These are phyloP conservation scores for Cephalotes varians DNA, from an alignment of 2,888 invertebrate species.

Conservation along the genomic window DNA sequence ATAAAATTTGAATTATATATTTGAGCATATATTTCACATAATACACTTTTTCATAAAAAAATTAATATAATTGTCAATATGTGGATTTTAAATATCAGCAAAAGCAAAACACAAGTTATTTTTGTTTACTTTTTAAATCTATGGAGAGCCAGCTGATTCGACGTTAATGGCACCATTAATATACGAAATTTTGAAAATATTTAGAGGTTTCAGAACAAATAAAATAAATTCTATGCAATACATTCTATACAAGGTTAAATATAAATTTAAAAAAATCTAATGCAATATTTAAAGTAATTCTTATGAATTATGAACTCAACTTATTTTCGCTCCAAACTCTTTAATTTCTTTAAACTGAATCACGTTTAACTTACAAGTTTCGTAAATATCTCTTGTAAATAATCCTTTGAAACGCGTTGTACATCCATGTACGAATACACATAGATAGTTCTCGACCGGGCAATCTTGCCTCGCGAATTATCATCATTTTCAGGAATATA, in stretches of 20 bases:
- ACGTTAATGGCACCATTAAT: no score
- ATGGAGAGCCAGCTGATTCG: neutral
- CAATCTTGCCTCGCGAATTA: constrained; percentile 68
- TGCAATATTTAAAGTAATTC: neutral
- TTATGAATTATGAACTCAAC: neutral
- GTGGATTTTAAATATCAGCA: neutral
- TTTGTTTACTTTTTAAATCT: neutral
- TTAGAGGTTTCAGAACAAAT: neutral
- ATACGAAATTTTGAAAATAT: neutral
- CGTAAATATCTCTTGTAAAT: neutral
- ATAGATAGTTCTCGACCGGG: constrained; percentile 62
- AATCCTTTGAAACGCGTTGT: constrained; percentile 49
- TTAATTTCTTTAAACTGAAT: neutral
- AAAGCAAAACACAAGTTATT: neutral
- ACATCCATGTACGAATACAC: constrained; percentile 52
- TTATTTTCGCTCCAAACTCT: neutral
- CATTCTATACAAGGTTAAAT: neutral
- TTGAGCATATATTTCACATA: no score
- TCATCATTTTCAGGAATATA: constrained; percentile 71
- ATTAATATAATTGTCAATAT: neutral
- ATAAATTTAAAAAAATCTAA: neutral
- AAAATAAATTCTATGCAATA: neutral
- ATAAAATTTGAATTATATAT: no score
- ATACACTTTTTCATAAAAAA: neutral
- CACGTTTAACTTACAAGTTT: neutral